Evolutionary conservation across 1,140 invertebrate species (phyloP).

Genomic region (Melipona quadrifasciata): DNA sequence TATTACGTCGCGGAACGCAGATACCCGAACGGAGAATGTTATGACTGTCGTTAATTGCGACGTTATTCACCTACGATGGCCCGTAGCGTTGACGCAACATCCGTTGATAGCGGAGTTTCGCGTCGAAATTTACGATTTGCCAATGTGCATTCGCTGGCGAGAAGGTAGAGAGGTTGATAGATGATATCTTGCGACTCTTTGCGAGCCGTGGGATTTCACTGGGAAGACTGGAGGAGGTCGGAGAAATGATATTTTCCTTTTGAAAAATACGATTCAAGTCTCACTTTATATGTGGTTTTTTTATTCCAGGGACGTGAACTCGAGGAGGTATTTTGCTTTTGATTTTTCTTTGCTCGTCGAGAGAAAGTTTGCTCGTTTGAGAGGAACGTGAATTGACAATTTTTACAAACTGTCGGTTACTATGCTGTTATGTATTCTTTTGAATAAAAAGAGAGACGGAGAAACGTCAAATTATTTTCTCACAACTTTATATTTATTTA

Average conservation of each 20-base stretch:
- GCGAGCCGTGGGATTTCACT: neutral
- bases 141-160: neutral
- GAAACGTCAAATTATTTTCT: too few species aligned
- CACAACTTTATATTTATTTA: too few species aligned
- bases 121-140: neutral
- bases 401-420: too few species aligned
- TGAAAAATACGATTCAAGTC: neutral
- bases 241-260: neutral
- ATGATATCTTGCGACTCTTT: neutral
- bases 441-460: too few species aligned
- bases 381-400: too few species aligned
- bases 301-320: too few species aligned
- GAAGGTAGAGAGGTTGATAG: neutral
- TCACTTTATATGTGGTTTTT: too few species aligned
- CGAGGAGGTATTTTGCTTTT: too few species aligned
- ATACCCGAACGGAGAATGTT: neutral
- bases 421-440: too few species aligned
- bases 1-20: neutral
- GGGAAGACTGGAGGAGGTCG: neutral
- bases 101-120: neutral
- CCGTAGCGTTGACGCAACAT: neutral
- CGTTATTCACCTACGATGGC: slow-evolving; percentile 7
- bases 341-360: too few species aligned
- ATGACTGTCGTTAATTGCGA: slow-evolving; percentile 27
- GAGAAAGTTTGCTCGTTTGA: too few species aligned